Evolutionary conservation across 2,888 invertebrate genomes (phyloP), one percentile per base, ranked within the genome.

Genomic region (Pachliopta kotzebuea): DNA sequence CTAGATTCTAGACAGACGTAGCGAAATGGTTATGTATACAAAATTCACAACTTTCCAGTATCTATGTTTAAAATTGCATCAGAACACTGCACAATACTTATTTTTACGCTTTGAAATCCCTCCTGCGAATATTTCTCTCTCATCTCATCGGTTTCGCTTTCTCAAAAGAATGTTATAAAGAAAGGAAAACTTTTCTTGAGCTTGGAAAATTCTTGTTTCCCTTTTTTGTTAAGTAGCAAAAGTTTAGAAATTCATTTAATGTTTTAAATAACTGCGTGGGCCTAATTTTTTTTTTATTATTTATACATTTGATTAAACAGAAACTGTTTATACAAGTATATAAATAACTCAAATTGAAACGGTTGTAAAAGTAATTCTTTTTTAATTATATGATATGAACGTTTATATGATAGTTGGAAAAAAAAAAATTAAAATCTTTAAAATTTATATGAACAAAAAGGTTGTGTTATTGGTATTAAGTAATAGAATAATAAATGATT

Each of bases 41-140:
- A 59, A 45, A 45, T 45, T n/a, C n/a, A 18, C 45, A 45, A 49
- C 57, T 49, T 58, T 58, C 45, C 11, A 58, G 49, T 50, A 17
- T 26, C 45, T 4, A 45, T n/a, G 45, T 52, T 59, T 31, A 52
- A 52, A 59, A 52, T 50, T 50, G 18, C 59, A 59, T 52, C 50
- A 52, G 59, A 52, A 31, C 20, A 21, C 14, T 21, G 59, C 29
- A 29, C 20, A 31, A 59, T 21, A 59, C 60, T 60, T 60, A 60
- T 50, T 60, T 53, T 52, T 60, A 60, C 31, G 50, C 50, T 21
- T 52, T 52, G 55, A 60, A 53, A 53, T 60, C 60, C 18, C 50
- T 29, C 50, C 29, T 53, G 60, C 21, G 60, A 60, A 60, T 11
- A 45, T n/a, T 45, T 60, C 52, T 60, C 11, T 52, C 52, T 29